Conservation (phyloP, 2,888 invertebrate species). For the Clivina fossor region DNA sequence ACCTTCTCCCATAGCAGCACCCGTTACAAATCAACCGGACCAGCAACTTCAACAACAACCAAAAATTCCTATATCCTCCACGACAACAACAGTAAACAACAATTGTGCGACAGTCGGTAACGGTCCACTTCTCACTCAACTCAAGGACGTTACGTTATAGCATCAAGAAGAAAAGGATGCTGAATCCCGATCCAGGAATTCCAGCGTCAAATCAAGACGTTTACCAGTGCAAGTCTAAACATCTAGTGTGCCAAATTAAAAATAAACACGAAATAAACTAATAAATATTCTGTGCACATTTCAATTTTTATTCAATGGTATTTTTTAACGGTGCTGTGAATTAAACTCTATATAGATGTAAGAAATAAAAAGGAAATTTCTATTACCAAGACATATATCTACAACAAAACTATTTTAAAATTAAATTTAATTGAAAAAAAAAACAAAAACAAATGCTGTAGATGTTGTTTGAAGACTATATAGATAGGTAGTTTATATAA, state of each 20-base stretch:
- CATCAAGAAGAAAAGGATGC: constrained; percentile 41
- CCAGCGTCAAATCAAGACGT: constrained; percentile 50
- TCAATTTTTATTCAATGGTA: constrained; percentile 40
- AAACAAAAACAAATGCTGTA: no score
- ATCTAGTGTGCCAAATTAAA: no score
- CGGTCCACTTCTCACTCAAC: constrained; percentile 49
- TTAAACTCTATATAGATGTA: constrained; percentile 30
- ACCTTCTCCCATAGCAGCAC: constrained; percentile 40
- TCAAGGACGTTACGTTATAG: constrained; percentile 51
- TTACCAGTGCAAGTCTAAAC: constrained; percentile 52
- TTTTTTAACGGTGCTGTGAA: constrained; percentile 42
- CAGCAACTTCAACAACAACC: constrained; percentile 45
- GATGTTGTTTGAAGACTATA: constrained; percentile 28
- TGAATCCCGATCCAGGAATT: constrained; percentile 44
- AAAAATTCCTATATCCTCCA: no score
- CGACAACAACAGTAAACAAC: constrained; percentile 41
- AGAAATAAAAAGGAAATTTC: no score
- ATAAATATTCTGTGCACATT: no score
- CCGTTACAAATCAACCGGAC: constrained; percentile 40
- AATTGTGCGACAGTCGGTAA: constrained; percentile 51
- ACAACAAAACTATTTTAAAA: constrained; percentile 26
- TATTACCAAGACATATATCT: constrained; percentile 28
- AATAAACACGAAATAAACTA: no score
- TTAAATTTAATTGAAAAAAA: no score
- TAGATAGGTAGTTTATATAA: constrained; percentile 5